Conservation (phyloP, 2,888 invertebrate genomes). For the Lasius fuliginosus region DNA sequence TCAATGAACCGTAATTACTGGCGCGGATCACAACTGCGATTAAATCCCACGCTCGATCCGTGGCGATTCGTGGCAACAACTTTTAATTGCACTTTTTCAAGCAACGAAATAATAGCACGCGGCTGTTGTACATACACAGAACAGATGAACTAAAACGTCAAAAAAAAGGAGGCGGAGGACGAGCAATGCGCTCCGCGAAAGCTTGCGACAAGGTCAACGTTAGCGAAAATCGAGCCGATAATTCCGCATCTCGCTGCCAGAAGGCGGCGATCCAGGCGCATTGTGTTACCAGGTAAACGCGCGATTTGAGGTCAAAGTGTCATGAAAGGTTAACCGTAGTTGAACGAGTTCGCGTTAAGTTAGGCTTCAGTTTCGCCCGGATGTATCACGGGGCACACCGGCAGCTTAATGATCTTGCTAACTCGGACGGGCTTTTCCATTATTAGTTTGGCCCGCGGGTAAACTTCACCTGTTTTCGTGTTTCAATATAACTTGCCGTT, state of each 20-base stretch:
- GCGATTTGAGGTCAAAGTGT: constrained; percentile 77
- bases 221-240: constrained; percentile 66
- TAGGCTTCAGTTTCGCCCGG: constrained; percentile 79
- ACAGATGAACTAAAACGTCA: constrained; percentile 28
- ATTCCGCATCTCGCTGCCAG: constrained; percentile 66
- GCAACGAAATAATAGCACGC: constrained; percentile 39
- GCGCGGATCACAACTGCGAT: constrained; percentile 67
- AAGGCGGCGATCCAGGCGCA: constrained; percentile 40
- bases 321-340: constrained; percentile 82
- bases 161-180: constrained; percentile 33
- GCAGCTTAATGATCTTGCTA: constrained; percentile 83
- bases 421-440: constrained; percentile 83
- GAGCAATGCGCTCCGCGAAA: not conserved
- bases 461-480: constrained; percentile 64
- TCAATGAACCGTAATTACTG: constrained; percentile 73
- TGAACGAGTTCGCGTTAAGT: constrained; percentile 81
- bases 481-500: not conserved
- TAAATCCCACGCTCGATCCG: constrained; percentile 58
- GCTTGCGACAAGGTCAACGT: not conserved
- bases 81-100: constrained; percentile 81
- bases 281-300: constrained; percentile 55
- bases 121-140: constrained; percentile 22
- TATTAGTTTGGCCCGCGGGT: constrained; percentile 78
- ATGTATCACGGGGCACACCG: constrained; percentile 69
- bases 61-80: constrained; percentile 72